A percentile compares a stretch with the other conserved stretches of the same genome.
phyloP scores from a whole-genome alignment of 1,140 invertebrate genomes.

The Drosophila funebris region DNA sequence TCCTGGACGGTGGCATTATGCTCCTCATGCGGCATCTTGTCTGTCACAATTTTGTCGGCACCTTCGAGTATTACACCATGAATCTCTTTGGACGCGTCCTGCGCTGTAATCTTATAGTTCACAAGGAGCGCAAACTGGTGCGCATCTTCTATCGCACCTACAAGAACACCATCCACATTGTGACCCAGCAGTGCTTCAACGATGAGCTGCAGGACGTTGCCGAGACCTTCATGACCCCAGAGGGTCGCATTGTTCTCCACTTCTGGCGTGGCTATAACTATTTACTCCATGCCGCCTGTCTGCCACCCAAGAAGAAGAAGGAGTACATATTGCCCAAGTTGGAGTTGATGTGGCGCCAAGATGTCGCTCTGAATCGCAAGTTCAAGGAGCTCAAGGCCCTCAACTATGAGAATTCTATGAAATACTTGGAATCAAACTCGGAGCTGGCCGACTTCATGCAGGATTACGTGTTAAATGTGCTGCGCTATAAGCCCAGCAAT shows the following conservation, averaged over 20 bases:
- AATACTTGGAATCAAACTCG: conserved; percentile 53
- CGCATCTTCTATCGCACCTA: conserved; percentile 75
- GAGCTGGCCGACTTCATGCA: conserved; percentile 69
- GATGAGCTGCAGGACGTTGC: conserved; percentile 71
- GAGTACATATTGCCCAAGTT: conserved; percentile 47
- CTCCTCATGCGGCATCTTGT: conserved; percentile 70
- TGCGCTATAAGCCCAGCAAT: conserved; percentile 74
- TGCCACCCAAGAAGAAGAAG: conserved; percentile 43
- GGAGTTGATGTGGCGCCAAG: conserved; percentile 73
- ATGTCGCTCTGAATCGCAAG: conserved; percentile 34
- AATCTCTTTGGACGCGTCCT: conserved; percentile 68
- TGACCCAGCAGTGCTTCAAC: conserved; percentile 75
- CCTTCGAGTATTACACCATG: conserved; percentile 75
- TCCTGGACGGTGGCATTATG: conserved; percentile 73
- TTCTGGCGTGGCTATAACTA: conserved; percentile 73
- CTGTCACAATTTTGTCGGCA: conserved; percentile 67
- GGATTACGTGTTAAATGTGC: conserved; percentile 67
- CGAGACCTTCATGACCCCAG: conserved; percentile 66
- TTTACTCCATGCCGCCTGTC: conserved; percentile 62
- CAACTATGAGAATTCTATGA: conserved; percentile 66
- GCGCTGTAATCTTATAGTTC: conserved; percentile 60
- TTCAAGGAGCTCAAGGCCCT: conserved; percentile 56
- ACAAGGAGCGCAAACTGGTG: conserved; percentile 72
- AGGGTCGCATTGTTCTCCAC: conserved; percentile 65
- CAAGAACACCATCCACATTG: conserved; percentile 52